Evolutionary conservation across 2,797 vertebrate genomes (phyloP), one percentile per base, ranked within the genome.

Genomic region (Phalloptychus januarius): DNA sequence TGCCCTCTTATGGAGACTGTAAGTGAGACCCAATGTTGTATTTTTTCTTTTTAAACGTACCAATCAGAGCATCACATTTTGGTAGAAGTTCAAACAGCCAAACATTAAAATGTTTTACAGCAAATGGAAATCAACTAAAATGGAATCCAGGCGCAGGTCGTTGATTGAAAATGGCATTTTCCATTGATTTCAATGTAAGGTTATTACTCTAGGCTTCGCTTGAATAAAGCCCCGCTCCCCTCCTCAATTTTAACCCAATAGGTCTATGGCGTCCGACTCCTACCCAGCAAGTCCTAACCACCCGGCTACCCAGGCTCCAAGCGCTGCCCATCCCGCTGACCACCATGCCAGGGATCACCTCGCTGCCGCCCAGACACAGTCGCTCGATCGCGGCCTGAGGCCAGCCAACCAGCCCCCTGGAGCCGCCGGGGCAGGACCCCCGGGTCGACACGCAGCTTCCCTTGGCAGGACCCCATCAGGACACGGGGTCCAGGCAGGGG

Each of bases 251-350:
- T 48, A 16, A 4, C 50, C 63, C 67, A 33, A 71, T 85, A 98
- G 97, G 92, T 97, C 97, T 7, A 95, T 97, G 52, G 95, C 95
- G 0, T 97, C 96, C 0, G 96, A 97, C 87, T 98, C 97, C 0
- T 97, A 97, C 93, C 97, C 96, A 0, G 96, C 96, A 18, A 97
- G 97, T 84, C 97, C 97, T 87, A 97, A 95, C 93, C 97, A 97
- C 87, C 95, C 96, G 0, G 90, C 94, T 0, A 94, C 95, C 86
- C 96, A 96, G 92, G 91, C 96, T n/a, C 85, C 95, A 70, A 86
- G 88, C n/a, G 79, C 94, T 0, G 81, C 89, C 46, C 96, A 96
- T 86, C 89, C 96, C 38, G 63, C 92, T 0, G 91, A 95, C 0
- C 90, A 92, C 0, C 88, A 94, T 75, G 91, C 92, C 90, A 96